Base-by-base conservation (phyloP, 2,113 vertebrate genomes). In the Seriola aureovittata region DNA sequence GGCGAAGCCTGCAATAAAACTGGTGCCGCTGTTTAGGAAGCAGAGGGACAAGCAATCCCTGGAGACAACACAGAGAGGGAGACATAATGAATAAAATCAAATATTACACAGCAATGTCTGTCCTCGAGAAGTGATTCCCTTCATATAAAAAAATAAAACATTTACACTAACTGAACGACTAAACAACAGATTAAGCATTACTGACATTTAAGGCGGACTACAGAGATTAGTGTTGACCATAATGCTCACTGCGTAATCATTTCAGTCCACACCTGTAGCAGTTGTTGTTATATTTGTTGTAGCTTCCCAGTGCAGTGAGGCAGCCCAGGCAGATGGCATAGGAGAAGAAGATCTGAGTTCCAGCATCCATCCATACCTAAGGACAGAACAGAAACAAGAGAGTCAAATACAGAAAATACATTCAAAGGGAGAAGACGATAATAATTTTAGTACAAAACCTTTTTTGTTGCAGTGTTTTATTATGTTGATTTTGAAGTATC, bases 321-420 rank as follows among this genome's bases (percentile, higher is more conserved):
- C 97, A 98, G 82, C 98, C 98, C 65, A 99, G 93, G 71, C 97
- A 99, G 91, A 99, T 98, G 91, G 97, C 97, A 8, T 97, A 99
- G 0, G 97, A 99, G 93, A 97, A 99, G 94, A 99, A 99, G 88
- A 99, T 99, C 84, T 99, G 98, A 54, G 98, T 99, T 52, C 98
- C 98, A 1, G 98, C 98, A 32, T 99, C 98, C 98, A 99, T 98
- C 98, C 98, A 99, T 36, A 99, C 98, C 98, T 99, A 78, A 62
- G 82, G 59, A 62, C 54, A 89, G 46, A 70, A 44, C 11, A 29
- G 12, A 89, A 63, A 64, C 13, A 42, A 44, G 14, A 57, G 11
- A 10, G 10, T 52, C n/a, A 73, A 32, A 46, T 5, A 42, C 10
- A 32, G 16, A 65, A 34, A 34, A 23, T 12, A 42, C 32, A 55